Evolutionary conservation across 2,888 invertebrate genomes (phyloP).

Genomic region (Dexiosoma caninum): DNA sequence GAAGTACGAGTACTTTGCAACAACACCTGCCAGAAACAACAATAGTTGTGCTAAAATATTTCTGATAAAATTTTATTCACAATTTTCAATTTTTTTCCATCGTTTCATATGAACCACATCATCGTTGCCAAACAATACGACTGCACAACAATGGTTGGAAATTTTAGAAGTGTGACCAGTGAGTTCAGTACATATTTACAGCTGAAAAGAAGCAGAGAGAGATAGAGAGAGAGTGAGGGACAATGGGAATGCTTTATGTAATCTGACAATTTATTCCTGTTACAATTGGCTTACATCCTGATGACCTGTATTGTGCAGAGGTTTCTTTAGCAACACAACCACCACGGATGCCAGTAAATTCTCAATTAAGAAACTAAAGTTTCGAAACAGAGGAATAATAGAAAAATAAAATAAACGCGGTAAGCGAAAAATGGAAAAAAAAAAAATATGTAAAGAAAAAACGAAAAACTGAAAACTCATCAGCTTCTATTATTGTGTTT

Average conservation of each 20-base stretch:
- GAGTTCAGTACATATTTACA: no score
- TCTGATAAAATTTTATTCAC: slow-evolving; percentile 7
- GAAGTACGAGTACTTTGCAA: slow-evolving; percentile 5
- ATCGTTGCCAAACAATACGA: not conserved
- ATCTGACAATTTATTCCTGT: slow-evolving; percentile 13
- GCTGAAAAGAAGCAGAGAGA: not conserved
- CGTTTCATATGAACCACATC: slow-evolving; percentile 8
- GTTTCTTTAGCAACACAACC: not conserved
- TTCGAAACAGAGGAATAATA: slow-evolving; percentile 34
- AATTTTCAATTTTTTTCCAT: not conserved
- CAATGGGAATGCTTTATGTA: slow-evolving; percentile 25
- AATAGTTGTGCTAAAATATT: slow-evolving; percentile 19
- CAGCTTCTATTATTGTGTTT: slow-evolving; percentile 41
- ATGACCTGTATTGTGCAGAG: slow-evolving; percentile 38
- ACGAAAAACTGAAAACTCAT: slow-evolving; percentile 20
- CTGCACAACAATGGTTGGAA: not conserved
- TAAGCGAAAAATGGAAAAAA: not conserved
- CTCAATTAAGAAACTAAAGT: slow-evolving; percentile 42
- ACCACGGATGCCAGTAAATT: slow-evolving; percentile 22
- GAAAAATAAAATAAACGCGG: slow-evolving; percentile 21
- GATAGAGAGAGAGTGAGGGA: no score
- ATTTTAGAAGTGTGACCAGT: not conserved
- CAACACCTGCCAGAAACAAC: slow-evolving; percentile 53
- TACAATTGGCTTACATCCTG: slow-evolving; percentile 29
- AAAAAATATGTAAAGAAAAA: no score